Conservation (phyloP, 2,888 invertebrate species). For the Neoaliturus tenellus region DNA sequence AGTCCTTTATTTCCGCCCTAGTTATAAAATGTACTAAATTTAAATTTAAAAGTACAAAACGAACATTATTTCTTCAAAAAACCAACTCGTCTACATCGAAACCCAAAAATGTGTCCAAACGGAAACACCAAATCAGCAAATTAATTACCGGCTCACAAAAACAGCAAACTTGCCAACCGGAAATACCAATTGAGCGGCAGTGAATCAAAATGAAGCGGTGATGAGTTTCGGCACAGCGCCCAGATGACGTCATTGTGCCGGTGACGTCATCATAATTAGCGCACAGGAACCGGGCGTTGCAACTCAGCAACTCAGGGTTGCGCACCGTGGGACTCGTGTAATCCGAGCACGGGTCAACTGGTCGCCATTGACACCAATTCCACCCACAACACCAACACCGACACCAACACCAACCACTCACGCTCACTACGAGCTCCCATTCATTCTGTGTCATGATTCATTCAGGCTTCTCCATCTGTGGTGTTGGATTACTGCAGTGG, state of each 20-base stretch:
- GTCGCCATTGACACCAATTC: conserved; percentile 40
- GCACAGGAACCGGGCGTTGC: conserved; percentile 38
- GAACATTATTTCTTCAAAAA: no score
- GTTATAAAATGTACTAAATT: no score
- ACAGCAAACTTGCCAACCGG: not conserved
- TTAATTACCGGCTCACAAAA: not conserved
- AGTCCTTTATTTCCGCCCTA: no score
- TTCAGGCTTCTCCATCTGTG: not conserved
- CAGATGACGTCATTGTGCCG: not conserved
- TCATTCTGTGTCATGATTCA: not conserved
- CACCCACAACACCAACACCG: not conserved
- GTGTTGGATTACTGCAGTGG: no score
- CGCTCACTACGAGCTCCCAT: no score
- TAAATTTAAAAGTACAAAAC: no score
- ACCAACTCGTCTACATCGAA: no score
- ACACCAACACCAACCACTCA: not conserved
- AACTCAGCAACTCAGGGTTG: conserved; percentile 34
- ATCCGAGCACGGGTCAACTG: conserved; percentile 36
- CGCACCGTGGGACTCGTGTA: not conserved
- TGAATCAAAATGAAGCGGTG: conserved; percentile 14
- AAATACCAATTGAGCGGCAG: not conserved
- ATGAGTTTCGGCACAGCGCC: conserved; percentile 1
- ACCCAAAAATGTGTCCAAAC: no score
- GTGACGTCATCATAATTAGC: conserved; percentile 34
- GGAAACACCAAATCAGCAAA: not conserved